Evolutionary conservation across 2,797 vertebrate species (phyloP).

Genomic region (Pempheris klunzingeri): DNA sequence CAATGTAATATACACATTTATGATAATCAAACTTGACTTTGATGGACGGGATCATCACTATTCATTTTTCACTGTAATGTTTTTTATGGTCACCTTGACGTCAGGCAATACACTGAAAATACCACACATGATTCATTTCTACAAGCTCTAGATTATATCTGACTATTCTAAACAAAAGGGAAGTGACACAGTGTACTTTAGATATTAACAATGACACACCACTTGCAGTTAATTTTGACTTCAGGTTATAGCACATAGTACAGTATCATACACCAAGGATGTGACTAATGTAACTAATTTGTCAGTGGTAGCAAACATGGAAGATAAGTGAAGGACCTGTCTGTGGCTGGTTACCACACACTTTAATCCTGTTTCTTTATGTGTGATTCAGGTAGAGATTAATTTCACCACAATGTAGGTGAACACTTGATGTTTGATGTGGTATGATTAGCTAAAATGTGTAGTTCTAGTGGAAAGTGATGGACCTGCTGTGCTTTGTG

Average conservation of each 20-base stretch:
- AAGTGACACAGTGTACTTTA: neutral
- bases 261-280: neutral
- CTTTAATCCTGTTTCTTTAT: neutral
- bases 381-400: neutral
- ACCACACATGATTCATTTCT: neutral
- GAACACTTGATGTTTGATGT: neutral
- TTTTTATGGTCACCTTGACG: neutral
- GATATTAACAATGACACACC: neutral
- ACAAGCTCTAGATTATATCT: neutral
- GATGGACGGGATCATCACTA: neutral
- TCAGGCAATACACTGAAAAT: neutral
- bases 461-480: neutral
- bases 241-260: too few species aligned
- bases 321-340: slow-evolving; percentile 17
- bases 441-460: neutral
- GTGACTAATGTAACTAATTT: slow-evolving; percentile 5
- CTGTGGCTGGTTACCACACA: neutral
- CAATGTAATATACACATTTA: neutral
- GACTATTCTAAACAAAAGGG: slow-evolving; percentile 22
- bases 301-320: neutral
- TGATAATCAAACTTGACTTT: neutral
- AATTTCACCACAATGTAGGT: neutral
- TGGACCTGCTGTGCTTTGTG: neutral
- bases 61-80: neutral
- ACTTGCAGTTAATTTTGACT: neutral